Conservation (phyloP, 2,113 vertebrate genomes). For the Herpailurus yagouaroundi region DNA sequence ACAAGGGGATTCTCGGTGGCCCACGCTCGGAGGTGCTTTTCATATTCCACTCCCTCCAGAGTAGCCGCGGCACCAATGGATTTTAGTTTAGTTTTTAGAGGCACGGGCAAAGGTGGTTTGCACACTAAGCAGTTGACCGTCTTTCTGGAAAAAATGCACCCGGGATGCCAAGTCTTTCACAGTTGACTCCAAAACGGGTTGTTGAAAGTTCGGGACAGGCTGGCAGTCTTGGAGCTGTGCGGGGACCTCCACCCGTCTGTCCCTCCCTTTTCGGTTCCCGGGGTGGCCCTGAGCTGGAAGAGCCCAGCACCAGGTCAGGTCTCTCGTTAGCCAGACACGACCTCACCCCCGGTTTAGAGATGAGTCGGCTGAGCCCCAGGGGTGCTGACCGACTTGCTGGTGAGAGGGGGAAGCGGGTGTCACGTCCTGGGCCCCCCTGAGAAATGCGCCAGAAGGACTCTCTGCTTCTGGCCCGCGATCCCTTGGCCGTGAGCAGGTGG, state of each 20-base stretch:
- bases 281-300: not conserved
- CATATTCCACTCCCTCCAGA: fast-evolving
- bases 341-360: too few species aligned
- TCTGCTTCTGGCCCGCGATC: fast-evolving
- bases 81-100: not conserved
- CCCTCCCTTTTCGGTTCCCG: fast-evolving
- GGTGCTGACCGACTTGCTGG: not conserved
- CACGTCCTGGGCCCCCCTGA: too few species aligned
- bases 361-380: not conserved
- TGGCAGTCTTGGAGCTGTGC: not conserved
- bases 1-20: not conserved
- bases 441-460: not conserved
- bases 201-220: not conserved
- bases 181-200: not conserved
- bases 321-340: not conserved
- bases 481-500: not conserved
- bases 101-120: not conserved
- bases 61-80: fast-evolving
- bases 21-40: not conserved
- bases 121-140: not conserved
- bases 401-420: not conserved
- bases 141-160: not conserved
- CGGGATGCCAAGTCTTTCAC: not conserved
- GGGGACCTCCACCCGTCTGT: fast-evolving
- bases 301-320: not conserved